phyloP scores from a whole-genome alignment of 1,140 invertebrate genomes.

The Bombus superbus region DNA sequence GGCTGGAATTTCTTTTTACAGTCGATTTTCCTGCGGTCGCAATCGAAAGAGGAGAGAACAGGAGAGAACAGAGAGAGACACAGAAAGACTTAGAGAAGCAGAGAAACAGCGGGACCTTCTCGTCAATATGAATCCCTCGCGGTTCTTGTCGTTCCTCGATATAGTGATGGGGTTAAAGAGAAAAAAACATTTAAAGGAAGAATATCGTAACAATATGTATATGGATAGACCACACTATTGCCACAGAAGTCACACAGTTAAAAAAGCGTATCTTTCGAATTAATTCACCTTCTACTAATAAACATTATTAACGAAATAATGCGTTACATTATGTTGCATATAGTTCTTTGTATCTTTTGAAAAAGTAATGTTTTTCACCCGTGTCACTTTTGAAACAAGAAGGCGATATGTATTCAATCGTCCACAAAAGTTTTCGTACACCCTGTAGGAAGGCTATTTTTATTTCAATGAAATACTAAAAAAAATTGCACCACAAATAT shows the following conservation, averaged over 20 bases:
- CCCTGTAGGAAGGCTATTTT: background rate
- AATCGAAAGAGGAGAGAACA: conserved; percentile 81
- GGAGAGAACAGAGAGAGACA: conserved; percentile 77
- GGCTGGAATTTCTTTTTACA: conserved; percentile 18
- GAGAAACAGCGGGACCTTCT: conserved; percentile 70
- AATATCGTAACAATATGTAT: conserved; percentile 21
- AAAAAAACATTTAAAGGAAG: conserved; percentile 11
- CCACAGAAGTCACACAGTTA: background rate
- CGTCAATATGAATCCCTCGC: conserved; percentile 46
- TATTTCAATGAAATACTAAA: background rate
- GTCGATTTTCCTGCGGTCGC: conserved; percentile 27
- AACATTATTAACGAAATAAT: too few relatives aligned
- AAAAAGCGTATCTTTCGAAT: background rate
- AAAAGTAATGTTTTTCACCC: background rate
- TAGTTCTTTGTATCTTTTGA: too few relatives aligned
- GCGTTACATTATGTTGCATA: too few relatives aligned
- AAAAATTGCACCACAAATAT: background rate
- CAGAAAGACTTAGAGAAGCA: conserved; percentile 80
- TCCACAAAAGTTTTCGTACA: background rate
- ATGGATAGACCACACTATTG: background rate
- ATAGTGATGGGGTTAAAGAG: conserved; percentile 24
- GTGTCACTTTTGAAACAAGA: background rate
- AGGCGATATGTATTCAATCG: background rate
- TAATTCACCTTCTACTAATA: too few relatives aligned
- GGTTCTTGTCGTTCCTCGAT: conserved; percentile 23